Evolutionary conservation across 1,140 invertebrate genomes (phyloP).

Genomic region (Zaprionus camerounensis): DNA sequence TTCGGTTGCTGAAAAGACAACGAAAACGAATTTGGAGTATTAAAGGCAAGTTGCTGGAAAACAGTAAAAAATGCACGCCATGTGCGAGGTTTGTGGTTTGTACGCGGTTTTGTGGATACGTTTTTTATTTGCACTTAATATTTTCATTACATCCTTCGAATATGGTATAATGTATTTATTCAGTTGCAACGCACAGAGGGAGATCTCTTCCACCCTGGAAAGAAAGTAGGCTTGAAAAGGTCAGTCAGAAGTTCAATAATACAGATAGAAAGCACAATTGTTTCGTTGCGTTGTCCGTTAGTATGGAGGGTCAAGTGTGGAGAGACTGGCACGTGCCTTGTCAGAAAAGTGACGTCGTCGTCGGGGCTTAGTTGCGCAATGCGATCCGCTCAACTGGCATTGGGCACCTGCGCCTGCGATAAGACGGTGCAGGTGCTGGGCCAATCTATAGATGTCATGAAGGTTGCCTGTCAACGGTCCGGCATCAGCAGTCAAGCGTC

Average conservation of each 20-base stretch:
- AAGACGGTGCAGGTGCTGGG: conserved; percentile 57
- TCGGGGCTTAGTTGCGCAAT: conserved; percentile 18
- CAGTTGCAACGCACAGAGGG: neutral
- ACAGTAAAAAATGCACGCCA: conserved; percentile 48
- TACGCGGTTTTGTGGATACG: conserved; percentile 44
- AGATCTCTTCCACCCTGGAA: neutral
- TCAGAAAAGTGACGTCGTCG: conserved; percentile 27
- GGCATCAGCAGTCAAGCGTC: conserved; percentile 25
- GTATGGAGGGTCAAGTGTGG: conserved; percentile 3
- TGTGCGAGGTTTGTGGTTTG: conserved; percentile 53
- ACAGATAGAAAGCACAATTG: too few species aligned
- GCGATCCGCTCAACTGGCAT: conserved; percentile 23
- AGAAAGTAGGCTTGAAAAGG: neutral
- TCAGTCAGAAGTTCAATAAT: too few species aligned
- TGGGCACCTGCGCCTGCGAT: conserved; percentile 33
- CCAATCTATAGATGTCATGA: conserved; percentile 49
- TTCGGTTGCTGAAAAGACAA: conserved; percentile 38
- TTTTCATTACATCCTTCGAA: neutral
- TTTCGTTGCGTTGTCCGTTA: too few species aligned
- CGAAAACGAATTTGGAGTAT: neutral
- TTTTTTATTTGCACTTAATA: conserved; percentile 49
- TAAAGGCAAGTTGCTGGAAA: neutral
- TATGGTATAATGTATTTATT: too few species aligned
- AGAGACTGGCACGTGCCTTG: conserved; percentile 49
- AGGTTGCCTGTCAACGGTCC: conserved; percentile 32